Evolutionary conservation across 2,113 vertebrate genomes (phyloP), one percentile per base, ranked within the genome.

Genomic region (Dromiciops gliroides): DNA sequence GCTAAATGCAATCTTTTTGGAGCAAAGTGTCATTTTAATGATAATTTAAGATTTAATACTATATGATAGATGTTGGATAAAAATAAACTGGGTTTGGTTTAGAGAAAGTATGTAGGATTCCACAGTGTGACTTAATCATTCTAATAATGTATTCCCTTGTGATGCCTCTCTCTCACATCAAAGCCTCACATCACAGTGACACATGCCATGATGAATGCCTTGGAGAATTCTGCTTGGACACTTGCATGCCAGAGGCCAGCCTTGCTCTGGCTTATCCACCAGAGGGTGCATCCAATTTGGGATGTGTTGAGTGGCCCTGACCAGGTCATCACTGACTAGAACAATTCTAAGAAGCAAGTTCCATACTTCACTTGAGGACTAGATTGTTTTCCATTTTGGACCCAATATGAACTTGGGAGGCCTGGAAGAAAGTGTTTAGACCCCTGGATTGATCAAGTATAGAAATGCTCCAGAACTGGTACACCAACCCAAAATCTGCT

Each of bases 1-100:
- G 90, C 67, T 95, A 92, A 48, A n/a, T n/a, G n/a, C n/a, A n/a
- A n/a, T n/a, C n/a, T 90, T 95, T 96, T 93, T 5, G 26, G 93
- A 97, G 93, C 89, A 94, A 94, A 93, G 75, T 90, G 90, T 88
- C 60, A 92, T 89, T 16, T 75, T 75, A 88, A 89, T 92, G 67
- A 83, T 75, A 48, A 50, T 96, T 94, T 95, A 91, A 90, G 89
- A 94, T 88, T 31, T 48, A 91, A 95, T 49, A 23, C 31, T 52
- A 53, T 50, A 53, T 94, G 56, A 89, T 89, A 95, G 52, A 95
- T 47, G 91, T 44, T 52, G 28, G 52, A 1, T 56, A 53, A 60
- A 93, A 83, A 67, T 23, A 26, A 52, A 90, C n/a, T 91, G 23
- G 48, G 16, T 60, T 93, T 94, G 28, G 2, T 53, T 90, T 92